These are phyloP conservation scores for Bilobella aurantiaca DNA, from an alignment of 1,140 invertebrate species.

Conservation along the genomic window DNA sequence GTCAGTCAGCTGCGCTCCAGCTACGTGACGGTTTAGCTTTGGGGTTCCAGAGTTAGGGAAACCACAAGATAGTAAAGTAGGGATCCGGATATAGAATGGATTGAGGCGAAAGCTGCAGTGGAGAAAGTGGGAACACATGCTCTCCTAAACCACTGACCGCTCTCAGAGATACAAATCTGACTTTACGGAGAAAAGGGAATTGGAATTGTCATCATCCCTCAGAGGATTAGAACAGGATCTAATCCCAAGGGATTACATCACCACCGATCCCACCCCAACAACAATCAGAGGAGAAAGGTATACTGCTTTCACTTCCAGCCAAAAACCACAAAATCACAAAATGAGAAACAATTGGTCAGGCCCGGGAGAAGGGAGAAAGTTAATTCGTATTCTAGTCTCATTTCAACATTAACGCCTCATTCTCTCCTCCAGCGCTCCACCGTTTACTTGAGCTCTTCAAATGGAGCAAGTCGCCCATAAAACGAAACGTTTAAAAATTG, in stretches of 20 bases:
- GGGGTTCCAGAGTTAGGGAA: no score
- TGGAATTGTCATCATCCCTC: slow-evolving; percentile 25
- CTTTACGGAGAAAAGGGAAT: not conserved
- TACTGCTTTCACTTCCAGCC: not conserved
- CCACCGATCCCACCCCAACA: not conserved
- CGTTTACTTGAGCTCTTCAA: not conserved
- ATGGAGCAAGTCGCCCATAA: not conserved
- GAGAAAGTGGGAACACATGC: slow-evolving; percentile 6
- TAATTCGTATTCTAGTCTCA: not conserved
- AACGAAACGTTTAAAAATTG: not conserved
- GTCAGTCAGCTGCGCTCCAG: slow-evolving; percentile 16
- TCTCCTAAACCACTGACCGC: slow-evolving; percentile 32
- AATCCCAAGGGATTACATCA: slow-evolving; percentile 27
- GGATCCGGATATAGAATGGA: no score
- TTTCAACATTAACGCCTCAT: not conserved
- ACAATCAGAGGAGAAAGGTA: not conserved
- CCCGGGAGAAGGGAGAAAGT: not conserved
- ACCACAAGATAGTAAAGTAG: no score
- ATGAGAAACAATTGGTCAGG: not conserved
- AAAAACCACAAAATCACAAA: not conserved
- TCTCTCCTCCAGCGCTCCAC: not conserved
- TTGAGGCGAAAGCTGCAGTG: no score
- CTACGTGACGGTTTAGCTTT: not conserved
- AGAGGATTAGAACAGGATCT: slow-evolving; percentile 16
- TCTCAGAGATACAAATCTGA: no score